These are phyloP conservation scores for Tor tambroides DNA, from an alignment of 2,113 vertebrate genomes.

Conservation along the genomic window DNA sequence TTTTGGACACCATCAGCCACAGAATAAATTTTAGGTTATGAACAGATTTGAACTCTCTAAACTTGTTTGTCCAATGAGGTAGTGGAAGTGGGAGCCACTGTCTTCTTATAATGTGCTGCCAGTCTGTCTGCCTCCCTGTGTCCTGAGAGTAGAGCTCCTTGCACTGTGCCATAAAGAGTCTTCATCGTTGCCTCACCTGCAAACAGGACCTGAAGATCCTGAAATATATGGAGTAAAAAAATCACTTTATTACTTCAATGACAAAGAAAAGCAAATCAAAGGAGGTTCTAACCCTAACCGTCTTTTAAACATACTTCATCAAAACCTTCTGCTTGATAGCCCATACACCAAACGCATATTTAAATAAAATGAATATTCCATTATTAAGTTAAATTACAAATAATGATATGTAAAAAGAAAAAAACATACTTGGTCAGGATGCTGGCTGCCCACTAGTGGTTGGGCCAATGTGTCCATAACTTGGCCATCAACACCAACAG, in stretches of 20 bases:
- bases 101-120: constrained; percentile 45
- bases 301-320: background rate
- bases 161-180: constrained; percentile 60
- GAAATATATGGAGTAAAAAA: constrained; percentile 7
- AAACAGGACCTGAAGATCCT: constrained; percentile 63
- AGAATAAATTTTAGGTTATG: background rate
- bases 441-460: constrained; percentile 51
- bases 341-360: background rate
- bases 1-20: background rate
- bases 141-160: constrained; percentile 60
- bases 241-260: background rate
- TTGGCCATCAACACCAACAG: constrained; percentile 52
- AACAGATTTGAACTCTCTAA: background rate
- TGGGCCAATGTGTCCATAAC: constrained; percentile 58
- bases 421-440: constrained; percentile 15
- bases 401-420: background rate
- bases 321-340: background rate
- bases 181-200: constrained; percentile 62
- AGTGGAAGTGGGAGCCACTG: background rate
- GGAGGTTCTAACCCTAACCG: background rate
- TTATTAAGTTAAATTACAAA: background rate
- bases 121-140: constrained; percentile 62
- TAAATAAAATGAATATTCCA: background rate
- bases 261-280: background rate
- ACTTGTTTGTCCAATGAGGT: background rate